Base-by-base conservation (phyloP, 2,888 invertebrate species). In the Steinernema carpocapsae region DNA sequence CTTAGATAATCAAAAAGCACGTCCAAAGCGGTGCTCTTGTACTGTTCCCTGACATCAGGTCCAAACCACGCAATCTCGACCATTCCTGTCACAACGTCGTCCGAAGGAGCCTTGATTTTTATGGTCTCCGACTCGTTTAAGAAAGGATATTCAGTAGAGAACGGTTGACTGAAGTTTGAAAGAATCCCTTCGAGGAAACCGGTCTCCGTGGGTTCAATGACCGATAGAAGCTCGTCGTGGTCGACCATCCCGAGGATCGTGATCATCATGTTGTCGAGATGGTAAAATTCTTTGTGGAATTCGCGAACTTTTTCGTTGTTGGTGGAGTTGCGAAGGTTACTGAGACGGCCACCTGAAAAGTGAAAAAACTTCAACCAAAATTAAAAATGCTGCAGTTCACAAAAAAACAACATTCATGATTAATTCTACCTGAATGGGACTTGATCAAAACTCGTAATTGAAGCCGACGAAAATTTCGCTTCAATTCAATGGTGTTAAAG, bases 241-340 rank as follows among this genome's bases (percentile, higher is more conserved):
- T 87, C 91, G 22, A 94, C 92, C 89, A 92, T 92, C 0, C 95
- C 95, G 17, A 93, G 92, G 72, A 95, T 92, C 73, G 94, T 92
- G 1, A 95, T 89, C 77, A 93, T 92, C 75, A 95, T 89, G 88
- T 96, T 96, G 88, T 94, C 94, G 0, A 95, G 92, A 26, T 94
- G 91, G 88, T 95, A 96, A 88, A 93, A 95, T 77, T 92, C 91
- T 83, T 92, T 92, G 88, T 95, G 95, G 88, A 92, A 96, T 17
- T 91, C 90, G 80, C 91, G 91, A 7, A 93, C 94, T 91, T 94
- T 94, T 76, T 90, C 90, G 87, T 94, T 93, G 76, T 90, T 92
- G 51, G 94, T 94, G 76, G 92, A 93, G 84, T 92, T 92, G 78
- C 94, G 90, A 12, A 95, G 90, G 88, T 94, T 94, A 84, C 92